A percentile compares a stretch with the other conserved stretches of the same genome.
Evolutionary conservation across 92 coral and sea anemone genomes (phyloP).

Genomic region (Isaurus tuberculatus): DNA sequence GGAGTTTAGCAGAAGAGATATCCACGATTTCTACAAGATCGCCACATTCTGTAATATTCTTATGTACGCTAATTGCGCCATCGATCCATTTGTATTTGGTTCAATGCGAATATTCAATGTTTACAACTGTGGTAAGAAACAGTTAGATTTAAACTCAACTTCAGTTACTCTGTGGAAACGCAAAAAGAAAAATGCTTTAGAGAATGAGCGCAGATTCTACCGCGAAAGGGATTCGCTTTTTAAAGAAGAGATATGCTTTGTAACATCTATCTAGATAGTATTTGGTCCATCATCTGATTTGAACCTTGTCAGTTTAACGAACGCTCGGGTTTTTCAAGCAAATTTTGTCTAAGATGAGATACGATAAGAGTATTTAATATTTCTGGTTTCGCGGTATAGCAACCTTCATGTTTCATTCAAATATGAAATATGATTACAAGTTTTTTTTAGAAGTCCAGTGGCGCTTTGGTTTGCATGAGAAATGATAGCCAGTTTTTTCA

Average conservation of each 20-base stretch:
- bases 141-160: background rate
- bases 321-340: no score
- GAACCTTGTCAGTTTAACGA: background rate
- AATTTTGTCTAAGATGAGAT: no score
- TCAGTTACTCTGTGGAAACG: slow-evolving; percentile 32
- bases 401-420: no score
- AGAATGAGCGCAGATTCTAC: background rate
- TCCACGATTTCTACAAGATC: slow-evolving; percentile 61
- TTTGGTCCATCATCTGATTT: background rate
- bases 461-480: no score
- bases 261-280: background rate
- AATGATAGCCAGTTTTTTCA: no score
- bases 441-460: no score
- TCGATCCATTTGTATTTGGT: slow-evolving; percentile 91
- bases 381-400: no score
- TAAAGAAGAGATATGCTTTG: background rate
- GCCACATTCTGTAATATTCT: slow-evolving; percentile 75
- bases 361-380: no score
- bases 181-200: background rate
- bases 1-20: slow-evolving; percentile 67
- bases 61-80: slow-evolving; percentile 80
- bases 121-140: slow-evolving; percentile 1
- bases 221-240: background rate
- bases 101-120: slow-evolving; percentile 47
- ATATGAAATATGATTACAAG: no score